These are phyloP conservation scores for Phaedon cochleariae DNA, from an alignment of 2,888 invertebrate genomes.

Conservation along the genomic window DNA sequence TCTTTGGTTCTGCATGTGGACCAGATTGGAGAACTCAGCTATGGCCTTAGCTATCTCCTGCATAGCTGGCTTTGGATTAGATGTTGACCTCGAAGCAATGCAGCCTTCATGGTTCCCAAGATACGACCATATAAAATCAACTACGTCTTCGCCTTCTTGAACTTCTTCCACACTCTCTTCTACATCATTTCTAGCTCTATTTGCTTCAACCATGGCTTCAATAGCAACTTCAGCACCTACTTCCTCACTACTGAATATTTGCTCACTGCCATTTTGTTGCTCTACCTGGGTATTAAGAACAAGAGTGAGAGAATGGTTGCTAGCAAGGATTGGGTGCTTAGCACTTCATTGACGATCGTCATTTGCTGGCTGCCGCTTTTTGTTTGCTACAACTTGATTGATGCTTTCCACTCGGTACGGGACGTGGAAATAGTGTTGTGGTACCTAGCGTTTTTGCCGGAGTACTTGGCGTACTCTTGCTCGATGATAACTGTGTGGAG, in stretches of 20 bases:
- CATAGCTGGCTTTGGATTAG: slow-evolving; percentile 36
- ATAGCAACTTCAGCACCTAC: slow-evolving; percentile 32
- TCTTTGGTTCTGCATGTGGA: slow-evolving; percentile 38
- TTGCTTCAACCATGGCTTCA: slow-evolving; percentile 34
- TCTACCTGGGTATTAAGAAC: slow-evolving; percentile 27
- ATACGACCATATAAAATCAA: slow-evolving; percentile 32
- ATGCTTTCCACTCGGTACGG: slow-evolving; percentile 19
- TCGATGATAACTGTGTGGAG: slow-evolving; percentile 26
- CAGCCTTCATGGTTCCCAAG: slow-evolving; percentile 31
- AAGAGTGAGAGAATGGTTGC: slow-evolving; percentile 10
- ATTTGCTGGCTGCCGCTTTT: slow-evolving; percentile 35
- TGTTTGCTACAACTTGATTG: slow-evolving; percentile 31
- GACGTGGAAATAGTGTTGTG: slow-evolving; percentile 30
- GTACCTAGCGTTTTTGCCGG: slow-evolving; percentile 36
- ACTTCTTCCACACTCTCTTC: slow-evolving; percentile 35
- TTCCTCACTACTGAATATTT: slow-evolving; percentile 35
- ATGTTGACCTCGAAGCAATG: slow-evolving; percentile 34
- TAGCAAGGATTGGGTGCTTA: slow-evolving; percentile 24
- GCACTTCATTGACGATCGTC: slow-evolving; percentile 22
- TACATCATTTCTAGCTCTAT: slow-evolving; percentile 34
- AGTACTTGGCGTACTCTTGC: slow-evolving; percentile 33
- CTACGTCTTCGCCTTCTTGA: slow-evolving; percentile 36
- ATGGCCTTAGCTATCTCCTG: slow-evolving; percentile 37
- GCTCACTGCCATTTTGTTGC: slow-evolving; percentile 7
- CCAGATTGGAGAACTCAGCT: slow-evolving; percentile 32